Percentiles rank a stretch among this genome's conserved stretches.
Evolutionary conservation across 2,888 invertebrate genomes (phyloP).

Genomic region (Hydroisotoma schaefferi): DNA sequence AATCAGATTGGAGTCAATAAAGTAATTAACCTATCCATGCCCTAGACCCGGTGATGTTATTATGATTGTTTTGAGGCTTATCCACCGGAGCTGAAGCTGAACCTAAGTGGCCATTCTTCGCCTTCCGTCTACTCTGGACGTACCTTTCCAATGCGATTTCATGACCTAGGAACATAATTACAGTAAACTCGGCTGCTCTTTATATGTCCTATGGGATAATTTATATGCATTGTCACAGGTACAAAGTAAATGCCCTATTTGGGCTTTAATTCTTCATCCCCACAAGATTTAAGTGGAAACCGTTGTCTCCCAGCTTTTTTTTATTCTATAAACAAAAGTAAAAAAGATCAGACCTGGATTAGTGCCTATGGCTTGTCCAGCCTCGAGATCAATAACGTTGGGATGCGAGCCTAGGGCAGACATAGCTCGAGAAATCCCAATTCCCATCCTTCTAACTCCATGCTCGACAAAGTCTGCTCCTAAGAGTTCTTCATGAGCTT

Average conservation of each 20-base stretch:
- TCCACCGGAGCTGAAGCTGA: neutral
- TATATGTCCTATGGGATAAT: slow-evolving; percentile 1
- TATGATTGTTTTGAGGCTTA: neutral
- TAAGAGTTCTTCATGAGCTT: slow-evolving; percentile 72
- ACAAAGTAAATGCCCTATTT: neutral
- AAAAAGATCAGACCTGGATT: slow-evolving; percentile 44
- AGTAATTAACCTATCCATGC: neutral
- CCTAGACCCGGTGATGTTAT: neutral
- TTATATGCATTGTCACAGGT: neutral
- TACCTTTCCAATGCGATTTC: slow-evolving; percentile 47
- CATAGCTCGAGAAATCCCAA: slow-evolving; percentile 51
- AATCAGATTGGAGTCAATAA: no score
- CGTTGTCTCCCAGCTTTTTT: neutral
- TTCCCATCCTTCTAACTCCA: slow-evolving; percentile 59
- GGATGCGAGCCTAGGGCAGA: slow-evolving; percentile 50
- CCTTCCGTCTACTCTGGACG: slow-evolving; percentile 29
- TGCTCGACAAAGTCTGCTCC: slow-evolving; percentile 90
- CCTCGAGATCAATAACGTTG: slow-evolving; percentile 45
- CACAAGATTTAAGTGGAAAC: neutral
- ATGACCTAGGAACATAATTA: slow-evolving; percentile 35
- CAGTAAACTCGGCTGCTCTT: no score
- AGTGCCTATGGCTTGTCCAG: slow-evolving; percentile 36
- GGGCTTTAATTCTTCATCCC: neutral
- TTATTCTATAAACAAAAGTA: neutral
- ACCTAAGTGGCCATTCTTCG: slow-evolving; percentile 17